Evolutionary conservation across 1,140 invertebrate species (phyloP).

Genomic region (Heliothis virescens): DNA sequence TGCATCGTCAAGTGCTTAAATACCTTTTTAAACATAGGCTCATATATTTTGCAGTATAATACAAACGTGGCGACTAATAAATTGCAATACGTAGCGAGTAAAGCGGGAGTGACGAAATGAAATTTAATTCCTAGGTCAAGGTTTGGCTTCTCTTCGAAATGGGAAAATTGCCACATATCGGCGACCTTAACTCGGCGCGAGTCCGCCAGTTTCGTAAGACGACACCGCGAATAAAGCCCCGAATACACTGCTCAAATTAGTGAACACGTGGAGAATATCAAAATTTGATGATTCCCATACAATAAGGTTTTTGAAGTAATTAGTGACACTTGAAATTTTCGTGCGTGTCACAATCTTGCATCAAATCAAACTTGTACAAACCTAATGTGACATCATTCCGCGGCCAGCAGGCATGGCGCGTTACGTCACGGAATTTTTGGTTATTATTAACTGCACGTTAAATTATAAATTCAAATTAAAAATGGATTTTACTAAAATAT

Average conservation of each 20-base stretch:
- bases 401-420: neutral
- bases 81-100: constrained; percentile 70
- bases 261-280: constrained; percentile 19
- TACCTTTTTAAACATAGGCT: constrained; percentile 21
- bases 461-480: constrained; percentile 16
- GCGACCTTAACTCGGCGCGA: constrained; percentile 79
- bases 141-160: constrained; percentile 84
- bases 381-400: constrained; percentile 1
- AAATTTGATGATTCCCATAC: constrained; percentile 4
- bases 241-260: constrained; percentile 38
- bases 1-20: constrained; percentile 26
- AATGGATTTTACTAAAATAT: constrained; percentile 14
- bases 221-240: constrained; percentile 55
- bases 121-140: constrained; percentile 85
- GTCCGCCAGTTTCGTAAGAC: constrained; percentile 75
- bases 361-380: constrained; percentile 22
- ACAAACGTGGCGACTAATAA: constrained; percentile 39
- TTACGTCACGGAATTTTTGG: constrained; percentile 28
- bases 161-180: constrained; percentile 84
- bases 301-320: constrained; percentile 8
- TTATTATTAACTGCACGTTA: constrained; percentile 23
- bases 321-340: neutral
- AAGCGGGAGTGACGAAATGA: constrained; percentile 74
- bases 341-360: neutral
- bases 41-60: constrained; percentile 18